phyloP scores from a whole-genome alignment of 2,888 invertebrate species.

The Apamea monoglypha region DNA sequence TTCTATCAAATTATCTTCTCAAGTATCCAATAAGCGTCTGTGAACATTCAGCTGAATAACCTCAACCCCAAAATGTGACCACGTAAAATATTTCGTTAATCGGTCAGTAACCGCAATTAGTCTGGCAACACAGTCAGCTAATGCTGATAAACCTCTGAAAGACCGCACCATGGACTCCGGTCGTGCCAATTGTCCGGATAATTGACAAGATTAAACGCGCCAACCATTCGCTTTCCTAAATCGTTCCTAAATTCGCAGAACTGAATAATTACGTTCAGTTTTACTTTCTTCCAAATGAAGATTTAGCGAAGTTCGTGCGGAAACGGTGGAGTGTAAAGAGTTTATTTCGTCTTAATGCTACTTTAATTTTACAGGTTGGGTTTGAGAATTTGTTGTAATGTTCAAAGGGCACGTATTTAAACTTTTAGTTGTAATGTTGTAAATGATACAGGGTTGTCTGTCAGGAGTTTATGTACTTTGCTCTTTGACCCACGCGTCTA shows the following conservation, averaged over 20 bases:
- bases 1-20: conserved; percentile 17
- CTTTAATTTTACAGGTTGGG: conserved; percentile 65
- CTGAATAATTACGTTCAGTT: conserved; percentile 80
- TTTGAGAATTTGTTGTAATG: conserved; percentile 47
- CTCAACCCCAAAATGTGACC: conserved; percentile 28
- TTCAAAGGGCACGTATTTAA: conserved; percentile 41
- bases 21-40: conserved; percentile 22
- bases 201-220: conserved; percentile 83
- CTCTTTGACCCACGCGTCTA: conserved; percentile 36
- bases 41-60: conserved; percentile 13
- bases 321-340: conserved; percentile 73
- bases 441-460: conserved; percentile 41
- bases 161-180: conserved; percentile 66
- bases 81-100: conserved; percentile 40
- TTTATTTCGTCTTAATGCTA: conserved; percentile 70
- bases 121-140: conserved; percentile 45
- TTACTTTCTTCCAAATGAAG: conserved; percentile 80
- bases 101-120: conserved; percentile 49
- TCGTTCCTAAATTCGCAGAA: conserved; percentile 76
- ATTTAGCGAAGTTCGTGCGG: conserved; percentile 68
- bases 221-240: conserved; percentile 77
- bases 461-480: conserved; percentile 49
- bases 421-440: conserved; percentile 48
- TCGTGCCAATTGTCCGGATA: conserved; percentile 80
- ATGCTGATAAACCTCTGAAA: conserved; percentile 68